Evolutionary conservation across 1,140 invertebrate species (phyloP).

Genomic region (Stegodyphus dumicola): DNA sequence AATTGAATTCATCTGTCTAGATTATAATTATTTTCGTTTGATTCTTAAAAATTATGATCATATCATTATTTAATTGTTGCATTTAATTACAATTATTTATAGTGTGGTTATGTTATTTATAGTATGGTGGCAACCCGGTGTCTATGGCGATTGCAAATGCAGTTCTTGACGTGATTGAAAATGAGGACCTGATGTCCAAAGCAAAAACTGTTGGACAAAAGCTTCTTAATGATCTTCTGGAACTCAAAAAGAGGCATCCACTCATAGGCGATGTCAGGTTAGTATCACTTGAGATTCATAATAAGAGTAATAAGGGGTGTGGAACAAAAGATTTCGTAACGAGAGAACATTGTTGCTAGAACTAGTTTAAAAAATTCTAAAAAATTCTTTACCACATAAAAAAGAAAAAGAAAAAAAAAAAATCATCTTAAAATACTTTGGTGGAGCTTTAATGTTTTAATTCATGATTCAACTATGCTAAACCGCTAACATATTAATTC

Average conservation of each 20-base stretch:
- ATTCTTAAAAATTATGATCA: background rate
- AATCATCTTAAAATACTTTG: no score
- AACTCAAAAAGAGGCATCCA: conserved; percentile 79
- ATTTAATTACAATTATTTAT: conserved; percentile 68
- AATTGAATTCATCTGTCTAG: no score
- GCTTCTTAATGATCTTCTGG: conserved; percentile 77
- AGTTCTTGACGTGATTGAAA: conserved; percentile 92
- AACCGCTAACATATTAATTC: no score
- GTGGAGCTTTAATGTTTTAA: no score
- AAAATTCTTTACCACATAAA: no score
- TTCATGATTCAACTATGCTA: no score
- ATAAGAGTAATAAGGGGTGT: no score
- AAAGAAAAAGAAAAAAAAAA: no score
- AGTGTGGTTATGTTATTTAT: conserved; percentile 86
- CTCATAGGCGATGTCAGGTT: conserved; percentile 79
- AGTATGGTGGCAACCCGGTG: conserved; percentile 98
- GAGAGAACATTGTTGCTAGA: no score
- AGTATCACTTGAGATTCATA: background rate
- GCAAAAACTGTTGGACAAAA: conserved; percentile 84
- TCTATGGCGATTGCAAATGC: conserved; percentile 95
- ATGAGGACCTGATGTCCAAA: conserved; percentile 82
- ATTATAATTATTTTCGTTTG: no score
- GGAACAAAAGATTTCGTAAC: no score
- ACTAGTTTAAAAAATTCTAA: no score
- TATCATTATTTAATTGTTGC: background rate